phyloP scores from a whole-genome alignment of 1,140 invertebrate species.

The Paralvinella palmiformis region DNA sequence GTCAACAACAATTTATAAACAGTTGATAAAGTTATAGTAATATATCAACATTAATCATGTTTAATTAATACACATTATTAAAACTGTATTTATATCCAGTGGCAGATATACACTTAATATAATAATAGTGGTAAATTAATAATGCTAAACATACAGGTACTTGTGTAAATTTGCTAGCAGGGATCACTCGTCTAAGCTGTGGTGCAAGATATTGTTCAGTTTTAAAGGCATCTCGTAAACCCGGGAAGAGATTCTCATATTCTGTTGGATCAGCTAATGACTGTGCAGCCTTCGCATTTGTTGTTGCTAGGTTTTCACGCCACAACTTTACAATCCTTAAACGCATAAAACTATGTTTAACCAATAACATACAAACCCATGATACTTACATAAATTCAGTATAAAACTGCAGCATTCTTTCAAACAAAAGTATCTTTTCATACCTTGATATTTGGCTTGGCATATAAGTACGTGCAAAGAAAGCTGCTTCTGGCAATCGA shows the following conservation, averaged over 20 bases:
- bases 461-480: constrained; percentile 86
- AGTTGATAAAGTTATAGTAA: too few species aligned
- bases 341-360: neutral
- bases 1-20: too few species aligned
- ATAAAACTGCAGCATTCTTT: neutral
- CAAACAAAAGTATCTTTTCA: neutral
- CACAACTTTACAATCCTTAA: constrained; percentile 44
- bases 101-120: too few species aligned
- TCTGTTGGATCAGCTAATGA: constrained; percentile 90
- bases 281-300: constrained; percentile 71
- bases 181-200: constrained; percentile 30
- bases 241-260: constrained; percentile 95
- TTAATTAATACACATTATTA: too few species aligned
- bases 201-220: constrained; percentile 57
- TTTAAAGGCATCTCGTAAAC: constrained; percentile 67
- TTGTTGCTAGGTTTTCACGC: constrained; percentile 35
- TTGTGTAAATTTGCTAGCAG: constrained; percentile 35
- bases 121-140: too few species aligned
- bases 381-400: neutral
- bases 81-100: too few species aligned
- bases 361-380: neutral
- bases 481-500: constrained; percentile 89
- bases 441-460: constrained; percentile 66
- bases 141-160: constrained; percentile 41
- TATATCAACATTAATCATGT: too few species aligned